Base-by-base conservation (phyloP, 2,797 vertebrate genomes). In the Choloepus didactylus region DNA sequence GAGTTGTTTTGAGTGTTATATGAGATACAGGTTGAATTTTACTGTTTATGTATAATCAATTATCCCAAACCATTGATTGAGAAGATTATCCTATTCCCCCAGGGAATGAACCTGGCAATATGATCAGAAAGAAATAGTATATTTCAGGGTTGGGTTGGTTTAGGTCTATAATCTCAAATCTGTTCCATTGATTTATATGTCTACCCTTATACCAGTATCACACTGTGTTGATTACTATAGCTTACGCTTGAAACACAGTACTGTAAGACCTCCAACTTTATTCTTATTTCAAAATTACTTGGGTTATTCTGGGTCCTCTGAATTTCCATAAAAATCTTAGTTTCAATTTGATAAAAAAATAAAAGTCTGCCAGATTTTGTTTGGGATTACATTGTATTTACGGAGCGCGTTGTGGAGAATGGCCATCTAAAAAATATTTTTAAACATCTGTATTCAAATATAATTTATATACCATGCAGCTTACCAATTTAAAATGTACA, bases 161-260 rank as follows among this genome's bases (percentile, higher is more conserved):
- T 94, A 46, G 85, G 46, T 10, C 9, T 56, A 2, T 59, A 49
- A 54, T 44, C 31, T 82, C 67, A 44, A 1, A 25, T 91, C 19
- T 91, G 15, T 18, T 46, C 31, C 64, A 41, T 6, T 56, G 4
- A 54, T 29, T 1, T 25, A 15, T 9, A 6, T 9, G 41, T 23
- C 16, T 9, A 10, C 8, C 2, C 12, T 31, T 51, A 41, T 25
- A 49, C 1, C n/a, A n/a, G 0, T 46, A 6, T 5, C 11, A 38
- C 7, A n/a, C 15, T 14, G 15, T 21, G 0, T 5, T 62, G 9
- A 60, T 16, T 83, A 27, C 18, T 49, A 0, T 35, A 5, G 3
- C 35, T 88, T 21, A 83, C 15, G 18, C 56, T 27, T 79, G 27
- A 88, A 73, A 38, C 44, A 15, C n/a, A 7, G 54, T 69, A 49